Conservation (phyloP, 1,140 invertebrate species). For the Tenebrio molitor region DNA sequence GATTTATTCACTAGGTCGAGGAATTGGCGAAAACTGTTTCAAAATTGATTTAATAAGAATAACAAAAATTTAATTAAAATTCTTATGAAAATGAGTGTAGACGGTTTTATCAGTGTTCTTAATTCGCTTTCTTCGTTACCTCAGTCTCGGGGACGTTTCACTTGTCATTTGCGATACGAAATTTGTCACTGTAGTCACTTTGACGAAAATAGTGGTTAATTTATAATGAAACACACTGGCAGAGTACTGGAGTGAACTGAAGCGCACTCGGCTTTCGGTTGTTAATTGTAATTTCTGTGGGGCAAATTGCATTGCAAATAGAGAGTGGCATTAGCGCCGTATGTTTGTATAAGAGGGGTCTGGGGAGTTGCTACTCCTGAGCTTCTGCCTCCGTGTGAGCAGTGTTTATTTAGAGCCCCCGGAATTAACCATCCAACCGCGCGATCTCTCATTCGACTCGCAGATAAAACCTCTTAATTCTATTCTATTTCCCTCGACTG, state of each 20-base stretch:
- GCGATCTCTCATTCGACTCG: constrained; percentile 57
- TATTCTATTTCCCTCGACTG: constrained; percentile 52
- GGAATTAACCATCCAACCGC: constrained; percentile 59
- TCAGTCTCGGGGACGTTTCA: no score
- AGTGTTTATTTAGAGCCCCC: constrained; percentile 61
- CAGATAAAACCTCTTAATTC: constrained; percentile 63
- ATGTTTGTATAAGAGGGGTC: constrained; percentile 60
- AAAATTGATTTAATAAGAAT: no score
- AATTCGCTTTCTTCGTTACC: no score
- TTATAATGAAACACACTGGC: constrained; percentile 23
- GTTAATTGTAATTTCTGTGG: constrained; percentile 62
- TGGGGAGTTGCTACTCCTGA: constrained; percentile 45
- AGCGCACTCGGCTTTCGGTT: constrained; percentile 56
- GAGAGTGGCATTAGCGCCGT: constrained; percentile 60
- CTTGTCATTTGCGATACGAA: no score
- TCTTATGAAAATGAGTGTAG: no score
- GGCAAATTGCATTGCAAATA: constrained; percentile 61
- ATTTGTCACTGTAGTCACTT: no score
- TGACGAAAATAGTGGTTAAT: constrained; percentile 3
- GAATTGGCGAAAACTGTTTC: no score
- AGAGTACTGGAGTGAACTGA: constrained; percentile 52
- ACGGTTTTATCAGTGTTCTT: no score
- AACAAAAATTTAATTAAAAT: no score
- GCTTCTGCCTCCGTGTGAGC: constrained; percentile 47
- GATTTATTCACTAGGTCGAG: no score